Conservation (phyloP, 2,113 vertebrate genomes). For the Tichodroma muraria region DNA sequence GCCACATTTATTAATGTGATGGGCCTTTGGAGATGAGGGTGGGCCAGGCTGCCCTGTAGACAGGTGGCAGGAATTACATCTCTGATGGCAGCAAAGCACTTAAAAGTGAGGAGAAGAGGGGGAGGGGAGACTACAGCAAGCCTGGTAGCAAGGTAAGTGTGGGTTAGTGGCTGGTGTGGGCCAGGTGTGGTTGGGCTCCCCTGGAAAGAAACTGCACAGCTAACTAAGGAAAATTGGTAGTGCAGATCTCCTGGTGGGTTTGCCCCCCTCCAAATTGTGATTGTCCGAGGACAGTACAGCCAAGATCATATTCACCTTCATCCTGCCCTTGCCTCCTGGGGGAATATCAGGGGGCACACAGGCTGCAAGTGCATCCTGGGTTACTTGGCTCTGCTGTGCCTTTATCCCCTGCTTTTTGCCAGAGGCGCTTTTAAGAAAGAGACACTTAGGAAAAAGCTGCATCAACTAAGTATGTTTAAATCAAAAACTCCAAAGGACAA, state of each 20-base stretch:
- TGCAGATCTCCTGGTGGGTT: neutral
- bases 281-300: neutral
- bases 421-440: slow-evolving; percentile 6
- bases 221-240: neutral
- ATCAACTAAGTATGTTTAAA: neutral
- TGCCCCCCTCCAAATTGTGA: rapidly evolving
- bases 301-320: neutral
- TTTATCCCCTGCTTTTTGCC: neutral
- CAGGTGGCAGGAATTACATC: neutral
- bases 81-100: neutral
- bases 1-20: neutral
- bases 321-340: neutral
- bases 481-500: neutral
- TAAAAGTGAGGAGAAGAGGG: neutral
- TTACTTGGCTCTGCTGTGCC: neutral
- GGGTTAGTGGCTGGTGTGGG: rapidly evolving
- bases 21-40: neutral
- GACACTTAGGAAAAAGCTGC: neutral
- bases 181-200: rapidly evolving
- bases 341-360: neutral
- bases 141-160: rapidly evolving
- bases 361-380: neutral
- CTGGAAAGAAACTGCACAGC: rapidly evolving
- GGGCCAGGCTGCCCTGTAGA: neutral
- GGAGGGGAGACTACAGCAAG: rapidly evolving